Evolutionary conservation across 2,797 vertebrate species (phyloP), one percentile per base, ranked within the genome.

Genomic region (Enteromius mattozi): DNA sequence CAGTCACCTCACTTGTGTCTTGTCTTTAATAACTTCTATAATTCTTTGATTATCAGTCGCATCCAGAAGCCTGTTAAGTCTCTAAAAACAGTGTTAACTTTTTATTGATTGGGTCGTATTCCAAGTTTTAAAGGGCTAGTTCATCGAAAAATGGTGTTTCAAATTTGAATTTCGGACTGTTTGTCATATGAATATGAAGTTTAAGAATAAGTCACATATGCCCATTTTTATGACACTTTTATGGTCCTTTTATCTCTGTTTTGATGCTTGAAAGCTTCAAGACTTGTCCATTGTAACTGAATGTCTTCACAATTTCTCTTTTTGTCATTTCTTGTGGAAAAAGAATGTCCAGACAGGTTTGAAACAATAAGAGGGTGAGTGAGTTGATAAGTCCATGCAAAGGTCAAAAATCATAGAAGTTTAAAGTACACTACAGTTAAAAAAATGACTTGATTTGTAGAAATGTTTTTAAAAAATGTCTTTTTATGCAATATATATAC

Each of bases 21-120:
- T 86, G 74, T 61, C 86, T 89, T 89, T 88, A 90, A 90, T 90
- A 92, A 90, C 89, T 90, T 89, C 86, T 87, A 89, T 90, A 91
- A 89, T 87, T 89, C 89, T 88, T 86, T 87, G 88, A 91, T 91
- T 90, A 91, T 92, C 90, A 86, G 86, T 87, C 54, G 59, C 78
- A 88, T 90, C 88, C 90, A 89, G 91, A 89, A 91, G 86, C 88
- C 86, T 86, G 85, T 91, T 90, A 87, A 76, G 47, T 72, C 83
- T 90, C 88, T 89, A 87, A 89, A 91, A 90, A 81, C 90, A 88
- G 88, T 88, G 88, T 90, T 90, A 90, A 87, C 84, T 87, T 90
- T 89, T 90, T 90, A 91, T 88, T 90, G 88, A 85, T 83, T 85
- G 79, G 85, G 85, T 87, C 83, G 87, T 90, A 88, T 90, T 89